Percentiles rank a stretch among this genome's conserved stretches.
phyloP scores from a whole-genome alignment of 1,140 invertebrate genomes.

The Plectus sambesii region DNA sequence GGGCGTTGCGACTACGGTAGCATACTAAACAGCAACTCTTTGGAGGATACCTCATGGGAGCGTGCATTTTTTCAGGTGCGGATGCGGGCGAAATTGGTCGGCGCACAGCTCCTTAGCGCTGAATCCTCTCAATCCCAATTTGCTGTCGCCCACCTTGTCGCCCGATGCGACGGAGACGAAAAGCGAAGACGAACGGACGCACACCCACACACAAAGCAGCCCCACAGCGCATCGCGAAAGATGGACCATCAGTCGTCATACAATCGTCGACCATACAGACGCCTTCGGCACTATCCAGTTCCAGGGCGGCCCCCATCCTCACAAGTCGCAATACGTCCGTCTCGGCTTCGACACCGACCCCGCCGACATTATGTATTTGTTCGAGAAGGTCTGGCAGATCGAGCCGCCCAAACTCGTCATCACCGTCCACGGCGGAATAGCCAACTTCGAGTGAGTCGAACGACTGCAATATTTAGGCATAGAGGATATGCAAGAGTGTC shows the following conservation, averaged over 20 bases:
- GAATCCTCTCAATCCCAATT: slow-evolving; percentile 2
- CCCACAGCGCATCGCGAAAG: slow-evolving; percentile 2
- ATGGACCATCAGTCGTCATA: slow-evolving; percentile 34
- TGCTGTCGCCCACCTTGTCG: slow-evolving; percentile 6
- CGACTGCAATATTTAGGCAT: too few relatives aligned
- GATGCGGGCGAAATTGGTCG: slow-evolving; percentile 15
- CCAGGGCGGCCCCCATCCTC: slow-evolving; percentile 56
- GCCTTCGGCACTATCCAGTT: slow-evolving; percentile 93
- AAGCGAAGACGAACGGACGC: background rate
- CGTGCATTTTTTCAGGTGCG: too few relatives aligned
- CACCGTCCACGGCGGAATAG: slow-evolving; percentile 87
- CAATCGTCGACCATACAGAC: slow-evolving; percentile 57
- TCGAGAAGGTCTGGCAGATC: slow-evolving; percentile 82
- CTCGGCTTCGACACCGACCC: slow-evolving; percentile 80
- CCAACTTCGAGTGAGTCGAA: slow-evolving; percentile 67
- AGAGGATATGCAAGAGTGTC: too few relatives aligned
- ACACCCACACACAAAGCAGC: background rate
- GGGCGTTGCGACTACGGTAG: too few relatives aligned
- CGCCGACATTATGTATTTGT: slow-evolving; percentile 75
- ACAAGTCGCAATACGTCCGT: slow-evolving; percentile 64
- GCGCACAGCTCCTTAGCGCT: slow-evolving; percentile 14
- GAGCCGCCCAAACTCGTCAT: slow-evolving; percentile 87
- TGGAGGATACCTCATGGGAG: too few relatives aligned
- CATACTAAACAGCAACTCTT: too few relatives aligned
- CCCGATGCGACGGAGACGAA: slow-evolving; percentile 4